phyloP scores from a whole-genome alignment of 2,888 invertebrate species.

The Dexiosoma caninum region DNA sequence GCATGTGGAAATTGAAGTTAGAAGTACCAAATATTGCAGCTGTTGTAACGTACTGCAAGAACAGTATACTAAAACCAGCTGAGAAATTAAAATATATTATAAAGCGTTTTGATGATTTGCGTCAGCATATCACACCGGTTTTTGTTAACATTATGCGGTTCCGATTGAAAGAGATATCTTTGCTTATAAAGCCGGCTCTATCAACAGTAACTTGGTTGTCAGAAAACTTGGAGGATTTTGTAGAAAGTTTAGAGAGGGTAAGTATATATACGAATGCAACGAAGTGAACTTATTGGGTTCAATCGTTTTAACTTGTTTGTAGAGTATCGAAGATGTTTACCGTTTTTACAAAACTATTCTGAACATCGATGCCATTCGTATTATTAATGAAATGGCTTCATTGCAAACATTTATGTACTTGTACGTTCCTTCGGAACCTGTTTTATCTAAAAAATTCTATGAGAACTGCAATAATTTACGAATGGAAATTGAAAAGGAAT shows the following conservation, averaged over 20 bases:
- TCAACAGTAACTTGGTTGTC: constrained; percentile 91
- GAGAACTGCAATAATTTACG: constrained; percentile 82
- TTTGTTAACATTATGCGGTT: constrained; percentile 85
- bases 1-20: constrained; percentile 87
- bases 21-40: constrained; percentile 87
- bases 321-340: constrained; percentile 70
- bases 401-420: constrained; percentile 82
- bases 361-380: constrained; percentile 87
- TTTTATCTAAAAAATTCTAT: constrained; percentile 81
- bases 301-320: constrained; percentile 1
- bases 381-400: constrained; percentile 83
- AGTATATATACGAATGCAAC: not conserved
- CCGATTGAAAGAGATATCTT: constrained; percentile 83
- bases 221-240: constrained; percentile 79
- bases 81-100: constrained; percentile 82
- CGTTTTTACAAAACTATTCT: constrained; percentile 78
- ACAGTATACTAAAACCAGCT: constrained; percentile 82
- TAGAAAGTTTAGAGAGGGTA: constrained; percentile 80
- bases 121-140: constrained; percentile 78
- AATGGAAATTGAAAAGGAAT: constrained; percentile 76
- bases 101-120: constrained; percentile 81
- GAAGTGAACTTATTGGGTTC: not conserved
- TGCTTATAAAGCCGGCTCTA: constrained; percentile 85
- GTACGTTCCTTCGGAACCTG: constrained; percentile 81
- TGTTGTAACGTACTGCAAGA: constrained; percentile 85